Conservation (phyloP, 2,888 invertebrate species). For the Drymonia ruficornis region DNA sequence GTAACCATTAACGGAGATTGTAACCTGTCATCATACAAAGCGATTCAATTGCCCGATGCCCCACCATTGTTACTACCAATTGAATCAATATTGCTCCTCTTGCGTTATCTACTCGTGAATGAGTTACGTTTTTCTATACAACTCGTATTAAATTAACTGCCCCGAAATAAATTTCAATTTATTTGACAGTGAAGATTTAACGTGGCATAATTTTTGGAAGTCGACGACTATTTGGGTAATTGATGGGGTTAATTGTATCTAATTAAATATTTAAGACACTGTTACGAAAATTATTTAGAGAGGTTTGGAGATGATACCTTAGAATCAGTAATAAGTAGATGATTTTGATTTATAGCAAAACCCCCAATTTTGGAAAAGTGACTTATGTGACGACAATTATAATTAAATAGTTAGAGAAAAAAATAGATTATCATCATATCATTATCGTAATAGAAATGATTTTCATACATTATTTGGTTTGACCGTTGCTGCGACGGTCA, state of each 20-base stretch:
- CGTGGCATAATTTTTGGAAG: conserved; percentile 5
- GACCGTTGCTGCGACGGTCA: background rate
- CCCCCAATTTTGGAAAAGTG: too few relatives aligned
- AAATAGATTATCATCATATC: too few relatives aligned
- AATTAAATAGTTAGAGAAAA: too few relatives aligned
- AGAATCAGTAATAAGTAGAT: too few relatives aligned
- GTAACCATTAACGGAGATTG: conserved; percentile 10
- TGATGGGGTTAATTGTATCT: background rate
- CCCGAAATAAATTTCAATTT: conserved; percentile 30
- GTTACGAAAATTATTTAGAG: background rate
- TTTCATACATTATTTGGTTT: too few relatives aligned
- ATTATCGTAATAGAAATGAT: too few relatives aligned
- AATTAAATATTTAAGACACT: background rate
- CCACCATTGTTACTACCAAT: conserved; percentile 48
- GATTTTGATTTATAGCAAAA: too few relatives aligned
- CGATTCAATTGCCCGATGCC: conserved; percentile 43
- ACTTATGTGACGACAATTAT: too few relatives aligned
- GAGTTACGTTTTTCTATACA: conserved; percentile 37
- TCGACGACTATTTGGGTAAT: conserved; percentile 2
- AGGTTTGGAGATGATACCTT: too few relatives aligned
- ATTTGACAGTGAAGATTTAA: conserved; percentile 8
- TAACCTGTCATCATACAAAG: conserved; percentile 25
- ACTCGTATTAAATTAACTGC: conserved; percentile 35
- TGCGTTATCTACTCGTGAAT: conserved; percentile 45
- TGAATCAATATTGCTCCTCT: conserved; percentile 54